Evolutionary conservation across 2,888 invertebrate genomes (phyloP), one percentile per base, ranked within the genome.

Genomic region (Melanargia galathea): DNA sequence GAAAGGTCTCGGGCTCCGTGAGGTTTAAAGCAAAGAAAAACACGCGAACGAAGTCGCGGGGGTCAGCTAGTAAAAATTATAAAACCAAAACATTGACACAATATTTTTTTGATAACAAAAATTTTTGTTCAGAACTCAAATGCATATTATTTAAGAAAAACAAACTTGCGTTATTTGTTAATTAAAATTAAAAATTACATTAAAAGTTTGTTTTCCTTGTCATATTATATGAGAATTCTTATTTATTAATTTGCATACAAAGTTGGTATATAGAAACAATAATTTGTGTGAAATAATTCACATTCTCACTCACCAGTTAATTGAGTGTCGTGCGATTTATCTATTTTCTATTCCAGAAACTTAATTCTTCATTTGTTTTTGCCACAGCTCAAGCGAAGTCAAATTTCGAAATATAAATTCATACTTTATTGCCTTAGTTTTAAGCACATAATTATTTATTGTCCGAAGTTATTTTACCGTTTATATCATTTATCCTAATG

Each of bases 331-430:
- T 58, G 20, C 33, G 16, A 58, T 48, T 58, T 20, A 18, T 40
- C 26, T 46, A 22, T 49, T 59, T 59, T 51, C 59, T 40, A 2
- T 24, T 59, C 35, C 59, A 59, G 59, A 24, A 51, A 59, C 51
- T 35, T 49, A 59, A 22, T 51, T 35, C 26, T 59, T 49, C 51
- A 40, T 59, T 30, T 61, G 55, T 61, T 55, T 59, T 52, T 48
- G 46, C 35, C 54, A 61, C 61, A 48, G 24, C 26, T 22, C 5
- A 61, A 55, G 46, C 18, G 18, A 40, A 61, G 62, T 62, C 54
- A 60, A 57, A 60, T 57, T 54, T 57, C 38, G 57, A 57, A 64
- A 57, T 62, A 52, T 49, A 57, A 60, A 49, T 58, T 62, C 57
- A 64, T 64, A 57, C 24, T 60, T 57, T 62, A 38, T 45, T 40